Conservation (phyloP, 2,113 vertebrate species). For the Bubo blakistoni region DNA sequence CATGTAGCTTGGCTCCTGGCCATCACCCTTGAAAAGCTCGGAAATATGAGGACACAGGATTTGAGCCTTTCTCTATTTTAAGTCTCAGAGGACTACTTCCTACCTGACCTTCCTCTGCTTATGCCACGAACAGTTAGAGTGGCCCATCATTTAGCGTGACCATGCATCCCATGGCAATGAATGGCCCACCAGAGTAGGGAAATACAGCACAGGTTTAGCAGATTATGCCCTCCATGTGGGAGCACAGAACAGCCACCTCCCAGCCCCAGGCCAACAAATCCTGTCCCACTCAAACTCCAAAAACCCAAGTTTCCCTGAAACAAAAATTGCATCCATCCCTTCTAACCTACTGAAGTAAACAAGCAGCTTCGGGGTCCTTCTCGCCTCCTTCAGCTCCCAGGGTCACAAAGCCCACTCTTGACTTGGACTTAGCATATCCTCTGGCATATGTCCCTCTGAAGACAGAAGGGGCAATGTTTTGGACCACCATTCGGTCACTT, state of each 20-base stretch:
- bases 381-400: neutral
- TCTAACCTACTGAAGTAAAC: neutral
- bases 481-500: neutral
- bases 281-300: neutral
- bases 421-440: neutral
- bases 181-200: neutral
- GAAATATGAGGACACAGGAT: neutral
- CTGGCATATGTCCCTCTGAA: neutral
- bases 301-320: neutral
- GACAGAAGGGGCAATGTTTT: neutral
- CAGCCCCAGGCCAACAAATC: neutral
- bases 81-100: neutral
- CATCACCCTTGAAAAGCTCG: neutral
- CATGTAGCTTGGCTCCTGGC: neutral
- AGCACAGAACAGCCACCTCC: neutral
- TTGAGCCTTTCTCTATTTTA: neutral
- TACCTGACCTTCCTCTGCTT: neutral
- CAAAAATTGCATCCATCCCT: neutral
- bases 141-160: accelerated
- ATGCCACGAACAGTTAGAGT: neutral
- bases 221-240: neutral
- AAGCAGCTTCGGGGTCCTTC: neutral
- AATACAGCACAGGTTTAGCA: neutral
- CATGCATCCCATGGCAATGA: neutral
- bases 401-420: neutral